Percentiles rank a stretch among this genome's conserved stretches.
Conservation (phyloP, 1,140 invertebrate species). For the Macrocentrus cingulum region DNA sequence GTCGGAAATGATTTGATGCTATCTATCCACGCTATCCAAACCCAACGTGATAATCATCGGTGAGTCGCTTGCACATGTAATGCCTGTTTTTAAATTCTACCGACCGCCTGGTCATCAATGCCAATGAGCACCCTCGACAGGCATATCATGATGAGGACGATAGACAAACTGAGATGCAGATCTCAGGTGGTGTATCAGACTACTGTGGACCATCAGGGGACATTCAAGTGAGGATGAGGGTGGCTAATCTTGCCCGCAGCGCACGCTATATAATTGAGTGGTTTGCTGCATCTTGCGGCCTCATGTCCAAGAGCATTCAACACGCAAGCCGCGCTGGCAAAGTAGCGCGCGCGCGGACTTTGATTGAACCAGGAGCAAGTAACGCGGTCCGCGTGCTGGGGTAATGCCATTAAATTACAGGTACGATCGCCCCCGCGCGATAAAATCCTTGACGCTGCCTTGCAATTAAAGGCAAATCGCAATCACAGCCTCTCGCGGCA, state of each 20-base stretch:
- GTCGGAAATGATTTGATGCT: too few relatives aligned
- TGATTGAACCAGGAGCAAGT: slow-evolving; percentile 19
- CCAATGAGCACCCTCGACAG: neutral
- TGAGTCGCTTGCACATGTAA: too few relatives aligned
- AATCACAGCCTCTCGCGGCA: neutral
- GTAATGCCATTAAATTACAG: slow-evolving; percentile 17
- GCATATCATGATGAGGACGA: neutral
- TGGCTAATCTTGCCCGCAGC: slow-evolving; percentile 33
- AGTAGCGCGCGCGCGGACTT: slow-evolving; percentile 3
- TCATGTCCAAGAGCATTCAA: slow-evolving; percentile 13
- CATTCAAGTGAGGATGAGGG: neutral
- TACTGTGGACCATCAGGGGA: too few relatives aligned
- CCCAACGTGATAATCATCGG: too few relatives aligned
- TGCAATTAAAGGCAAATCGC: slow-evolving; percentile 15
- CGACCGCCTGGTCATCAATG: too few relatives aligned
- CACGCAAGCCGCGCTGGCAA: neutral
- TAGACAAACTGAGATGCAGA: slow-evolving; percentile 8
- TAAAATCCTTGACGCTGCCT: slow-evolving; percentile 9
- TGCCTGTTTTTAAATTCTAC: too few relatives aligned
- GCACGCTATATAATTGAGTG: slow-evolving; percentile 51
- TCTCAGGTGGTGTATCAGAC: slow-evolving; percentile 5
- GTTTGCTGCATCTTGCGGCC: slow-evolving; percentile 48
- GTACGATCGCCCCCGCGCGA: neutral
- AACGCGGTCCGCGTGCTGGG: neutral
- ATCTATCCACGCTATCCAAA: too few relatives aligned